phyloP scores from a whole-genome alignment of 2,797 vertebrate genomes.

The Cottoperca gobio region DNA sequence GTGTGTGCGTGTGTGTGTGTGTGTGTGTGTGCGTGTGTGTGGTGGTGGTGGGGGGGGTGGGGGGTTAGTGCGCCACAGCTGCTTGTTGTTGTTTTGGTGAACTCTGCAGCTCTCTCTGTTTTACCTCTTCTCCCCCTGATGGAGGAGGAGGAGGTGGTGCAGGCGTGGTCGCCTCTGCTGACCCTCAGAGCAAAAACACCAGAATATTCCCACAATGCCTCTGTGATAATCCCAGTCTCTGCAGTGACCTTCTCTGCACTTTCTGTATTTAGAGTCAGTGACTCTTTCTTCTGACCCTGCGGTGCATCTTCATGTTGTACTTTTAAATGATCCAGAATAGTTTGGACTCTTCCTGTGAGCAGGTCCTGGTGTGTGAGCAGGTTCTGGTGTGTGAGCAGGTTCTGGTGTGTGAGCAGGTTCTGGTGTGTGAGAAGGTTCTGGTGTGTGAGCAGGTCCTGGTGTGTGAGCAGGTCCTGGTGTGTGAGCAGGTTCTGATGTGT shows the following conservation, averaged over 20 bases:
- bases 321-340: background rate
- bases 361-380: too few relatives aligned
- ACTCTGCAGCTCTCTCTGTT: conserved; percentile 10
- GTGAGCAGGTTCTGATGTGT: too few relatives aligned
- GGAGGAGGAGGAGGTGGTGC: conserved; percentile 20
- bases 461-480: too few relatives aligned
- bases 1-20: conserved; percentile 17
- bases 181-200: conserved; percentile 30
- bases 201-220: conserved; percentile 26
- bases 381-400: too few relatives aligned
- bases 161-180: conserved; percentile 68
- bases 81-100: conserved; percentile 9
- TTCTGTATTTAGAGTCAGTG: background rate
- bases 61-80: conserved; percentile 33
- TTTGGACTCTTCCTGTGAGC: background rate
- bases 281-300: background rate
- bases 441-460: too few relatives aligned
- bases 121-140: background rate
- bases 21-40: background rate
- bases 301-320: too few relatives aligned
- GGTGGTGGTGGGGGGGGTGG: too few relatives aligned
- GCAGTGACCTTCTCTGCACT: conserved; percentile 34
- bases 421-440: too few relatives aligned
- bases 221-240: background rate
- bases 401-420: too few relatives aligned